These are phyloP conservation scores for Trachymyrmex septentrionalis DNA, from an alignment of 1,140 invertebrate genomes.

Conservation along the genomic window DNA sequence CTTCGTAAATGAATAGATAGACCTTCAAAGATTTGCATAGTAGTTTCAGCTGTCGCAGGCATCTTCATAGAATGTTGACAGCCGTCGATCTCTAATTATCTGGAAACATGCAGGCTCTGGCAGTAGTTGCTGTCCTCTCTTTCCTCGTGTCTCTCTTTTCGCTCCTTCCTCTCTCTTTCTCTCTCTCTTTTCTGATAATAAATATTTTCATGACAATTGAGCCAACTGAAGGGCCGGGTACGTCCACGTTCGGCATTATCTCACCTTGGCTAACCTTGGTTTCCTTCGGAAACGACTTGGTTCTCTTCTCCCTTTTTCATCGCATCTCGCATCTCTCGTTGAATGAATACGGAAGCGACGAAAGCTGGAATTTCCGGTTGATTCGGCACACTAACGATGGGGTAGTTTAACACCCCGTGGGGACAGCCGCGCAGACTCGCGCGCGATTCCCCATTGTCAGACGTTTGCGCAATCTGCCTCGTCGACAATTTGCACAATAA, in stretches of 20 bases:
- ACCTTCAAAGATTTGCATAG: constrained; percentile 64
- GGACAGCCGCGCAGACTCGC: constrained; percentile 66
- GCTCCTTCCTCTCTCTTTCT: neutral
- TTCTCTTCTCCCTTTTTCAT: constrained; percentile 1
- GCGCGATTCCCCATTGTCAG: constrained; percentile 78
- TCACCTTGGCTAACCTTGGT: constrained; percentile 69
- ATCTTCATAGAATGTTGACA: constrained; percentile 60
- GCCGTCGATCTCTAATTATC: constrained; percentile 74
- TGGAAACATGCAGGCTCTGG: constrained; percentile 58
- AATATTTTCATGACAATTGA: constrained; percentile 85
- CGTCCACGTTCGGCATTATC: constrained; percentile 62
- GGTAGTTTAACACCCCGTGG: constrained; percentile 79
- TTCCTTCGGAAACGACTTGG: constrained; percentile 56
- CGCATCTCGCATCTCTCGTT: constrained; percentile 8
- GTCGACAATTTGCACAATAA: constrained; percentile 86
- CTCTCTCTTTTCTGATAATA: constrained; percentile 70
- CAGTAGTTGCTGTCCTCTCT: neutral
- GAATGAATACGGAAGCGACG: constrained; percentile 83
- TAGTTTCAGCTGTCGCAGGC: constrained; percentile 62
- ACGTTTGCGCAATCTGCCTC: constrained; percentile 78
- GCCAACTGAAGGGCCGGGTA: neutral
- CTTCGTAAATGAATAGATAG: constrained; percentile 8
- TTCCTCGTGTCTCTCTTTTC: neutral
- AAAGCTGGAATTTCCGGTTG: constrained; percentile 87
- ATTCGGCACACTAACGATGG: constrained; percentile 86